A percentile compares a stretch with the other conserved stretches of the same genome.
phyloP scores from a whole-genome alignment of 2,888 invertebrate genomes.

The Orchesellides sinensis region DNA sequence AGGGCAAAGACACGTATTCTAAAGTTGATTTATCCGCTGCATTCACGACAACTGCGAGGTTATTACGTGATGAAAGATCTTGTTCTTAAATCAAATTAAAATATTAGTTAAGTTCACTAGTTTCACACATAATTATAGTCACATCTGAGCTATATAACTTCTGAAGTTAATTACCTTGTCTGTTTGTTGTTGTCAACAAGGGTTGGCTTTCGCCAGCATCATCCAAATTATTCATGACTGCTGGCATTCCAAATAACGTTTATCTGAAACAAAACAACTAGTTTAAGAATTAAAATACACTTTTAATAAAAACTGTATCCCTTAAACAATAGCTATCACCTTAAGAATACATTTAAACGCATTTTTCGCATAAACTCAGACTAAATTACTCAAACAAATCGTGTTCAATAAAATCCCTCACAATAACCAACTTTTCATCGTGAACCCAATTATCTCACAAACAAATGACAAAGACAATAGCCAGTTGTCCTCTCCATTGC shows the following conservation, averaged over 20 bases:
- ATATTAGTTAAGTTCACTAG: no score
- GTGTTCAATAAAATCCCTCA: no score
- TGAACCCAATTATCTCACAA: no score
- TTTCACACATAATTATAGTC: no score
- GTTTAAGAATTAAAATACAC: neutral
- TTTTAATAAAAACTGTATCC: neutral
- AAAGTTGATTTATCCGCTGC: slow-evolving; percentile 54
- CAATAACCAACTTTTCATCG: no score
- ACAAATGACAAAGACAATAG: no score
- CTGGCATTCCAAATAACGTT: neutral
- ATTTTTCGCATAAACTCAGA: no score
- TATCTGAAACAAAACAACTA: neutral
- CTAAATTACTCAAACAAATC: no score
- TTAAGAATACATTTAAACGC: no score
- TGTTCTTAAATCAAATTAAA: slow-evolving; percentile 9
- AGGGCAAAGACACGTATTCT: slow-evolving; percentile 72
- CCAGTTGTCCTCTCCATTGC: no score
- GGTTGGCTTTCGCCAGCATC: slow-evolving; percentile 61
- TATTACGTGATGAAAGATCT: slow-evolving; percentile 22
- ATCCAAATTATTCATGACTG: slow-evolving; percentile 23
- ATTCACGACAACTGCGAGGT: slow-evolving; percentile 30
- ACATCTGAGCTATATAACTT: neutral
- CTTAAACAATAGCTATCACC: no score
- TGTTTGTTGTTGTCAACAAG: slow-evolving; percentile 37
- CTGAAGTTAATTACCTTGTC: neutral